Base-by-base conservation (phyloP, 2,113 vertebrate genomes). In the Jaculus jaculus region DNA sequence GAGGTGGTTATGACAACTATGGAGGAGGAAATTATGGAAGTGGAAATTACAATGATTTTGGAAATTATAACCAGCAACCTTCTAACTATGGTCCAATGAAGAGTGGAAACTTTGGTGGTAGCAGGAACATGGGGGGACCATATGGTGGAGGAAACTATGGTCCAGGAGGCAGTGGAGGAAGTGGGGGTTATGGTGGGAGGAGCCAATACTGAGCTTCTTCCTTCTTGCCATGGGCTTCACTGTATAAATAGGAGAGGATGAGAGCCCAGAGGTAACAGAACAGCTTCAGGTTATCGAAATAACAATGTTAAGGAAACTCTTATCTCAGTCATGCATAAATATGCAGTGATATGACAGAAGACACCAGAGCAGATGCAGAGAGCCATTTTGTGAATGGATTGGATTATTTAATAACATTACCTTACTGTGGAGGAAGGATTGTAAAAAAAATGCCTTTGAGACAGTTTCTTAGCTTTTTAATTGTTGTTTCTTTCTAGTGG, bases 241-340 rank as follows among this genome's bases (percentile, higher is more conserved):
- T 98, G 98, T 98, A 98, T 98, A 98, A 98, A 98, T 98, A 98
- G 98, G 98, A 98, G 98, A 98, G 98, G 98, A 98, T 98, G 98
- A 98, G 98, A 98, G 98, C 98, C 98, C 98, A 98, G 98, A 98
- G 98, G 98, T 98, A 98, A 98, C 98, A 98, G 98, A 98, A 98
- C 98, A 98, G 98, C 98, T 98, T 98, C 98, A 98, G 98, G 98
- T 98, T 98, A 98, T 98, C 97, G 98, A 98, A 98, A 98, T 98
- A 98, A 98, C 98, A 98, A 98, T 98, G 98, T 98, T 98, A 98
- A 98, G 98, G 98, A 98, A 98, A 98, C 98, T 98, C 98, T 98
- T 98, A 98, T 98, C 98, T 98, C 98, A 98, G 98, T 98, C 98
- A 98, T 98, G 98, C 98, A 98, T 98, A 98, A 98, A 98, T 98